Conservation (phyloP, 2,888 invertebrate species). For the Teleiodes luculella region DNA sequence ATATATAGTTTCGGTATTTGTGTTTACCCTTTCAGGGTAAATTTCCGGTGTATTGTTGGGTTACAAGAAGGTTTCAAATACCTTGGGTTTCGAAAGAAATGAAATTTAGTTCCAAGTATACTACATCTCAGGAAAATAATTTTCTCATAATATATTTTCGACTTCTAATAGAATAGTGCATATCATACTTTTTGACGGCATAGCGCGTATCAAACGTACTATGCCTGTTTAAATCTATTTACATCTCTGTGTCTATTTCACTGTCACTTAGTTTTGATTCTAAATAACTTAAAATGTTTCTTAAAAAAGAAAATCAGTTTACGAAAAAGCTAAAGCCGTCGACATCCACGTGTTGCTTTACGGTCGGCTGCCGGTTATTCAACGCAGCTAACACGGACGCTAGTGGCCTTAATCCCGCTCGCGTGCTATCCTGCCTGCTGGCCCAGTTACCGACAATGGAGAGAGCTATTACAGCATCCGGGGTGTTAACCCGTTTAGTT, state of each 20-base stretch:
- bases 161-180: too few relatives aligned
- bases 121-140: too few relatives aligned
- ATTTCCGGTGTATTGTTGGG: not conserved
- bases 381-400: slow-evolving; percentile 20
- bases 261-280: too few relatives aligned
- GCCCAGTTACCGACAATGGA: slow-evolving; percentile 58
- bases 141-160: too few relatives aligned
- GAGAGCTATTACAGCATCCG: slow-evolving; percentile 62
- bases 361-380: slow-evolving; percentile 5
- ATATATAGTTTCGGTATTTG: not conserved
- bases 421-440: slow-evolving; percentile 35
- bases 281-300: too few relatives aligned
- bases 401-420: slow-evolving; percentile 32
- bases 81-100: not conserved
- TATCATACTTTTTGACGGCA: too few relatives aligned
- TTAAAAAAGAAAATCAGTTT: not conserved
- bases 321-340: not conserved
- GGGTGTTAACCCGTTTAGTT: slow-evolving; percentile 68
- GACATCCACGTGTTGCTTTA: slow-evolving; percentile 9
- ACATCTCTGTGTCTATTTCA: too few relatives aligned
- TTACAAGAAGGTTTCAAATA: not conserved
- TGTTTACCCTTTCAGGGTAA: not conserved
- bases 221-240: too few relatives aligned
- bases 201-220: too few relatives aligned
- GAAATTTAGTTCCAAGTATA: too few relatives aligned